Percentiles rank a stretch among this genome's conserved stretches.
Evolutionary conservation across 2,113 vertebrate genomes (phyloP).

Genomic region (Romanogobio albipinnatus): DNA sequence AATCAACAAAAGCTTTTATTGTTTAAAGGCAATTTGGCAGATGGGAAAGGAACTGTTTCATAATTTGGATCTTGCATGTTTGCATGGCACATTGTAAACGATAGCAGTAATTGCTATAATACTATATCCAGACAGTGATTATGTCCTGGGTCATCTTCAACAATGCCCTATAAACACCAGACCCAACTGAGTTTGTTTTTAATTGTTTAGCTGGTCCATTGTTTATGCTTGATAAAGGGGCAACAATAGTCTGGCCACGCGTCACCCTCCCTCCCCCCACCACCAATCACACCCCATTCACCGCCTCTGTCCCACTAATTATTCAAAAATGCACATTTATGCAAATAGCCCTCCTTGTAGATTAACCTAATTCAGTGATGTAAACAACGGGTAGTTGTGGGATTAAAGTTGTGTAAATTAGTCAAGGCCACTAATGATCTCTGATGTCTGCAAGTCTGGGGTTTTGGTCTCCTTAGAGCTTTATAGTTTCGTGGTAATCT

Average conservation of each 20-base stretch:
- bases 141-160: constrained; percentile 36
- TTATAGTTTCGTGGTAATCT: constrained; percentile 66
- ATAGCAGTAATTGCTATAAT: constrained; percentile 67
- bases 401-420: constrained; percentile 77
- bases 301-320: constrained; percentile 71
- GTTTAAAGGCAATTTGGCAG: constrained; percentile 34
- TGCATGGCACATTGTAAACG: constrained; percentile 60
- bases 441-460: constrained; percentile 59
- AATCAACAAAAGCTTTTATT: background rate
- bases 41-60: constrained; percentile 26
- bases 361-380: constrained; percentile 79
- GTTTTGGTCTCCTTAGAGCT: constrained; percentile 60
- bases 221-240: constrained; percentile 61
- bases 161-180: constrained; percentile 47
- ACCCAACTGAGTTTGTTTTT: constrained; percentile 51
- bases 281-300: constrained; percentile 51
- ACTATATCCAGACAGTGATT: constrained; percentile 44
- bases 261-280: constrained; percentile 19
- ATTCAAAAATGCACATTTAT: constrained; percentile 82
- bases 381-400: constrained; percentile 71
- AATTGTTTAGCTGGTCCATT: constrained; percentile 72
- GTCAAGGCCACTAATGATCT: constrained; percentile 55
- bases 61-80: constrained; percentile 26
- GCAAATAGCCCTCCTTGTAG: constrained; percentile 69
- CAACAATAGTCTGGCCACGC: constrained; percentile 72